Evolutionary conservation across 1,140 invertebrate species (phyloP), one percentile per base, ranked within the genome.

Genomic region (Hylaeus volcanicus): DNA sequence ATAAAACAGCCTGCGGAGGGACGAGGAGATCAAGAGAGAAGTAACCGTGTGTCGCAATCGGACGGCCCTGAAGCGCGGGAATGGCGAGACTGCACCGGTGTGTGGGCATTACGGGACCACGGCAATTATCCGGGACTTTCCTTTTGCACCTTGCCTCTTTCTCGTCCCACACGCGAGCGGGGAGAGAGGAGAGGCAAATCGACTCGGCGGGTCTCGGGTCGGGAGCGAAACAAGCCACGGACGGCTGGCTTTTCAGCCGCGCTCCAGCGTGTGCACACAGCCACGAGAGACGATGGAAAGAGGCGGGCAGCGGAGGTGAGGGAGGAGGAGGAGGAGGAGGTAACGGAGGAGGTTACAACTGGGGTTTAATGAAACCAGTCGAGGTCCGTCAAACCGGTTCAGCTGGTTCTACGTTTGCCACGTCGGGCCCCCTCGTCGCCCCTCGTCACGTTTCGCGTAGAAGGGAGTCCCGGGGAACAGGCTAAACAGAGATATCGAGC

Each of bases 291-390:
- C 64, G 80, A 70, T 77, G 70, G 70, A 75, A 83, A 53, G 85
- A 75, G 82, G n/a, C 61, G 64, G 64, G 63, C 48, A 56, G 61
- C 1, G 41, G 58, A 63, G 55, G 41, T 58, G 48, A 26, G 65
- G 64, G 63, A 65, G 60, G 61, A 79, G 73, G 12, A 51, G 61
- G 55, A 48, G 72, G 5, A 75, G 83, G 68, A 74, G 82, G 76
- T 60, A 56, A 66, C 71, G 84, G 73, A 73, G 84, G 88, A 89
- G 90, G 88, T 87, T 88, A 88, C 87, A 89, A 90, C 85, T 86
- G 91, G 88, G 86, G 90, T 93, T 93, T 92, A 92, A 93, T 91
- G 91, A 92, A 92, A 92, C 89, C 89, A 87, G 86, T 90, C 86
- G 88, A 88, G 86, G 79, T 86, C 87, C 84, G 88, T 85, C 81